Percentiles rank a stretch among this genome's conserved stretches.
phyloP scores from a whole-genome alignment of 2,797 vertebrate species.

The Pseudochromis fuscus region DNA sequence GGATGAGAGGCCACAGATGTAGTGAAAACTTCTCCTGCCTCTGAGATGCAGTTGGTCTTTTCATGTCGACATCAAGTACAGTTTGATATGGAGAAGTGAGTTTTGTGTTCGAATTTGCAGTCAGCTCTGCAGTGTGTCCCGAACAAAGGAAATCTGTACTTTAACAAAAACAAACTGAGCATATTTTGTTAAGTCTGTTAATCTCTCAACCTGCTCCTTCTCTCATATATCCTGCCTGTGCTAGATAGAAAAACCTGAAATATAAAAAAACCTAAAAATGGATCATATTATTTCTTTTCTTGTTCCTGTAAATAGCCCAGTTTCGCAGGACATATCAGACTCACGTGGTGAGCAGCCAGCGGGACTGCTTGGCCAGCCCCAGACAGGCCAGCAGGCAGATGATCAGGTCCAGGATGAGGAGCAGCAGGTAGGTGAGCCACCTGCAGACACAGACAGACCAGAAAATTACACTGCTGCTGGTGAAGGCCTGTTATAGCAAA shows the following conservation, averaged over 20 bases:
- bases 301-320: constrained; percentile 2
- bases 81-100: background rate
- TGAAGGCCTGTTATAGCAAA: background rate
- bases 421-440: constrained; percentile 95
- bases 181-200: constrained; percentile 2
- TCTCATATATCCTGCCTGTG: background rate
- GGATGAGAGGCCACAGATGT: background rate
- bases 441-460: constrained; percentile 75
- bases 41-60: background rate
- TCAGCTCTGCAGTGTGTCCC: background rate
- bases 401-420: constrained; percentile 93
- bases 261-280: background rate
- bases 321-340: constrained; percentile 64
- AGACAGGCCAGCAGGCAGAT: constrained; percentile 94
- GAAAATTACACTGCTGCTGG: constrained; percentile 12
- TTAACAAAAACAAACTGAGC: background rate
- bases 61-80: too few species aligned
- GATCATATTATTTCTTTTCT: background rate
- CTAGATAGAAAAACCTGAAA: constrained; percentile 2
- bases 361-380: constrained; percentile 93
- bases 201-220: constrained; percentile 9
- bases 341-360: constrained; percentile 93
- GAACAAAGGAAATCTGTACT: background rate
- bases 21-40: background rate
- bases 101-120: too few species aligned